These are phyloP conservation scores for Cyclopterus lumpus DNA, from an alignment of 2,797 vertebrate genomes.

Conservation along the genomic window DNA sequence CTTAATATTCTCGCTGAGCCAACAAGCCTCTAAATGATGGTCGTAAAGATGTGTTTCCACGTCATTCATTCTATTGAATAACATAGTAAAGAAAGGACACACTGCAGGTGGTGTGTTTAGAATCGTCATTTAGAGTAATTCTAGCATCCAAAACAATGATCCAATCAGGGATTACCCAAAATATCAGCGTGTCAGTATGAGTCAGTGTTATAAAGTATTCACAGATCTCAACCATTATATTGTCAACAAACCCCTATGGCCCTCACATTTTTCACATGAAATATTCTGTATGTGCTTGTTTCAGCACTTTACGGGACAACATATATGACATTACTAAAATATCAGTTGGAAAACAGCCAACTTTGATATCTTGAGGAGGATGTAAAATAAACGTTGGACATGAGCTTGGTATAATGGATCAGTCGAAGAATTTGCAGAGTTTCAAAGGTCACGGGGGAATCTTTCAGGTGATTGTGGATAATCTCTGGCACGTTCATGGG, in stretches of 20 bases:
- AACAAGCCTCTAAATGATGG: neutral
- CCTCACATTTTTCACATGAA: neutral
- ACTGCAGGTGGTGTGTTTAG: neutral
- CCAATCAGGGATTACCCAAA: neutral
- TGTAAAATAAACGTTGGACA: neutral
- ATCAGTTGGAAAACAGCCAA: neutral
- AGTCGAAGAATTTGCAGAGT: neutral
- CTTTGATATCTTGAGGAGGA: neutral
- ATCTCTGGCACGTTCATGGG: conserved; percentile 46
- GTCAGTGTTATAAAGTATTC: neutral
- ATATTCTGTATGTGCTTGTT: neutral
- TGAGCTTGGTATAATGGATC: neutral
- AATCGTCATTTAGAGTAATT: neutral
- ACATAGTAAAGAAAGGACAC: neutral
- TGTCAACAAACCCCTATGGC: neutral
- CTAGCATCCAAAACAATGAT: neutral
- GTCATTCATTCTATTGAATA: neutral
- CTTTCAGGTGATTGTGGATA: conserved; percentile 25
- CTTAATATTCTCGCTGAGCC: neutral
- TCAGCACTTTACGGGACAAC: neutral
- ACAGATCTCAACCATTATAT: neutral
- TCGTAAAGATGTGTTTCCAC: neutral
- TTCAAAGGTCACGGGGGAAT: conserved; percentile 39
- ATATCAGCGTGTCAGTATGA: neutral
- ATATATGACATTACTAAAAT: too few species aligned